Percentiles rank a stretch among this genome's conserved stretches.
These are phyloP conservation scores for Sandelia bainsii DNA, from an alignment of 2,797 vertebrate genomes.

Conservation along the genomic window DNA sequence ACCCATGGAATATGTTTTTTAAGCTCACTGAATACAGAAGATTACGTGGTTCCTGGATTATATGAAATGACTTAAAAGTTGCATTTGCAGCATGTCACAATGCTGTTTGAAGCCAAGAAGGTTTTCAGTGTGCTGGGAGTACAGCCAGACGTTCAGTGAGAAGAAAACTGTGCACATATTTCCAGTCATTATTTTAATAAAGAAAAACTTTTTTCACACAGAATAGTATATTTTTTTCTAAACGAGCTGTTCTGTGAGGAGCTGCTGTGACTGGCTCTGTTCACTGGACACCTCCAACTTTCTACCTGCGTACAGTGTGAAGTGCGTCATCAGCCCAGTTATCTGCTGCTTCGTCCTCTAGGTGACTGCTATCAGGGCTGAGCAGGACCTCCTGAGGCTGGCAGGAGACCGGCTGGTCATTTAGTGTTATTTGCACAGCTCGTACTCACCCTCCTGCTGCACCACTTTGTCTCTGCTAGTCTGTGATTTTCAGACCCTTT, in stretches of 20 bases:
- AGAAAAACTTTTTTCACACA: too few species aligned
- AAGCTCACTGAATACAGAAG: not conserved
- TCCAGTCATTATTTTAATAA: too few species aligned
- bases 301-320: too few species aligned
- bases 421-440: not conserved
- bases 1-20: too few species aligned
- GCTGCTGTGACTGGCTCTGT: not conserved
- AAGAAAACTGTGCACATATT: too few species aligned
- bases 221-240: too few species aligned
- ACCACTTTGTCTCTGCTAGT: too few species aligned
- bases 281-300: not conserved
- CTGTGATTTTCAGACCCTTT: not conserved
- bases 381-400: not conserved
- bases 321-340: too few species aligned
- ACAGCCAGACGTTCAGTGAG: not conserved
- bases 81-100: not conserved
- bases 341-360: not conserved
- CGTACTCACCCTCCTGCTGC: not conserved
- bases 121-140: too few species aligned
- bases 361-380: slow-evolving; percentile 21
- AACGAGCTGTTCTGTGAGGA: not conserved
- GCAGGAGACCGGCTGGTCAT: not conserved
- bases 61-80: slow-evolving; percentile 1
- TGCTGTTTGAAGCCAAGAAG: too few species aligned
- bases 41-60: not conserved